These are phyloP conservation scores for Diarsia rubi DNA, from an alignment of 2,888 invertebrate species.

Conservation along the genomic window DNA sequence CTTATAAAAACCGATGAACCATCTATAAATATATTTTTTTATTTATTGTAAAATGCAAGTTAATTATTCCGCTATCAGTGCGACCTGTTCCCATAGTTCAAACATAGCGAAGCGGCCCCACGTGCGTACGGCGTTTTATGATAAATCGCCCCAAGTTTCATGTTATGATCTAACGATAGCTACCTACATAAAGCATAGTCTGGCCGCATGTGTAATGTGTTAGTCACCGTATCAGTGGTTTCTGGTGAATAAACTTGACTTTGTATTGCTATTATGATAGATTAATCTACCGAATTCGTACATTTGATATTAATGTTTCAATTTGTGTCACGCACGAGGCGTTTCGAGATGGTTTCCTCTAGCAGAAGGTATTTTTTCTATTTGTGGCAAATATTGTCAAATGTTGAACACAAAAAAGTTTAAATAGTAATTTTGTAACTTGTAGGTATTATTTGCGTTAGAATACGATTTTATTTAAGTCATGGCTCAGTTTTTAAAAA, in stretches of 20 bases:
- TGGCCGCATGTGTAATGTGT: constrained; percentile 19
- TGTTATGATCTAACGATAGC: constrained; percentile 62
- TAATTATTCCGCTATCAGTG: constrained; percentile 29
- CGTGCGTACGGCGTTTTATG: constrained; percentile 74
- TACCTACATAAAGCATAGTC: constrained; percentile 42
- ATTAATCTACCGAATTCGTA: constrained; percentile 12
- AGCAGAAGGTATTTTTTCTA: not conserved
- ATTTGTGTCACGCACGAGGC: not conserved
- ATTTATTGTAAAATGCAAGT: not conserved
- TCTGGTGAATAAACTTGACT: constrained; percentile 28
- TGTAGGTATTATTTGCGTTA: no score
- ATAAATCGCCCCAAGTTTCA: constrained; percentile 75
- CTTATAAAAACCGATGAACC: not conserved
- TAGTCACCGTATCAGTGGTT: constrained; percentile 40
- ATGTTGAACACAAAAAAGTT: not conserved
- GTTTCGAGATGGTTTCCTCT: not conserved
- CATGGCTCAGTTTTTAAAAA: no score
- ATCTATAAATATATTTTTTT: not conserved
- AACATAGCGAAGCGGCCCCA: constrained; percentile 66
- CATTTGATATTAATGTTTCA: not conserved
- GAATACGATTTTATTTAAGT: no score
- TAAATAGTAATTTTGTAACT: not conserved
- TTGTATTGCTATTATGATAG: constrained; percentile 20
- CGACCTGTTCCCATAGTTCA: constrained; percentile 59
- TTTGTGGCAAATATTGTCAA: not conserved